Base-by-base conservation (phyloP, 35 echinoderm and acorn worm genomes). In the Hemicentrotus pulcherrimus region DNA sequence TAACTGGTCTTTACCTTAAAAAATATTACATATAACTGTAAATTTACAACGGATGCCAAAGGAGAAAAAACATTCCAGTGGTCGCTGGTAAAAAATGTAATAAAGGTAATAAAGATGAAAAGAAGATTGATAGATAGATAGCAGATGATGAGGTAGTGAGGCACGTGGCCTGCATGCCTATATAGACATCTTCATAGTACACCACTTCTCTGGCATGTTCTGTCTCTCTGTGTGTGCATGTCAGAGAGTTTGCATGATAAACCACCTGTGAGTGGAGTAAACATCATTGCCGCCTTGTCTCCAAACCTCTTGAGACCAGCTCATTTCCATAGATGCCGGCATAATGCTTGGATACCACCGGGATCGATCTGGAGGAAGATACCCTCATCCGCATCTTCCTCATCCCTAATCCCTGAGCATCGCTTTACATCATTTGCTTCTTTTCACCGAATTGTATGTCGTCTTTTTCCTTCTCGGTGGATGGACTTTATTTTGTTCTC, bases 341-440 rank as follows among this genome's bases (percentile, higher is more conserved):
- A 78, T 78, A 78, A 78, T 78, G 65, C 65, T 78, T 78, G 28
- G 18, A 78, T 78, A 78, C 65, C 65, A 78, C 65, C 65, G 65
- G 65, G 65, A 7, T 28, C 19, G 65, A 78, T 28, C 19, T 8
- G 19, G 65, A 78, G 65, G 19, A 78, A 22, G 65, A 78, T 78
- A 78, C 65, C 65, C 11, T 59, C 52, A 78, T 71, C 61, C 24
- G 61, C 61, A 71, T 71, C 61, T 24, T 59, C 52, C 16, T 78
- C 19, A n/a, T n/a, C 24, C 65, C 28, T 78, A 59, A 59, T 78
- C 65, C 65, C 65, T 22, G 24, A 28, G 7, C 65, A n/a, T 78
- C 50, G 11, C 50, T 55, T 55, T 11, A 2, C 50, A 15, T 15
- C 50, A 55, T 55, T 28, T 28, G 28, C 65, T 18, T 6, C 4